phyloP scores from a whole-genome alignment of 2,113 vertebrate genomes.

The Romanogobio albipinnatus region DNA sequence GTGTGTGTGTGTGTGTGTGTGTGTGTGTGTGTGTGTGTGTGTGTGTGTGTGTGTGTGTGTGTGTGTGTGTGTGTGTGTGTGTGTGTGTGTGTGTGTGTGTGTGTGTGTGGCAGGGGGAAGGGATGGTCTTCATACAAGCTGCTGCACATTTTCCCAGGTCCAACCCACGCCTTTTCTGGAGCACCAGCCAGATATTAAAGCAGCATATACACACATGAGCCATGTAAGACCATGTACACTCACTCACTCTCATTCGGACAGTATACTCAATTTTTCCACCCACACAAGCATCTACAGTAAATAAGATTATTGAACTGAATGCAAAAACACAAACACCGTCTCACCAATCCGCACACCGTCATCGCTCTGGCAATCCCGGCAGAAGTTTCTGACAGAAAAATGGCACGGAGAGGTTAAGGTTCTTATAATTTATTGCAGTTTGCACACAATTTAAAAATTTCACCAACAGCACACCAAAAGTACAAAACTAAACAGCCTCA shows the following conservation, averaged over 20 bases:
- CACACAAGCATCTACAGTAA: slow-evolving; percentile 66
- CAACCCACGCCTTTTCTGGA: slow-evolving; percentile 67
- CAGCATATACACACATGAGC: slow-evolving; percentile 51
- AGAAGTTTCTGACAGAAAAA: slow-evolving; percentile 44
- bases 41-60: slow-evolving; percentile 54
- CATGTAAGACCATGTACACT: slow-evolving; percentile 28
- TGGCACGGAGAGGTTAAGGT: slow-evolving; percentile 73
- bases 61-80: no score
- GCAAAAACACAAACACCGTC: slow-evolving; percentile 45
- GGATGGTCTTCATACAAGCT: slow-evolving; percentile 72
- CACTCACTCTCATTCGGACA: slow-evolving; percentile 52
- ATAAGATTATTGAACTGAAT: slow-evolving; percentile 60
- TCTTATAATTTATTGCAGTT: slow-evolving; percentile 99
- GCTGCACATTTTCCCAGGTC: slow-evolving; percentile 72
- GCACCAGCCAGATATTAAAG: slow-evolving; percentile 67
- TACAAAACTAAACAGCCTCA: slow-evolving; percentile 99
- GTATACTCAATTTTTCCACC: slow-evolving; percentile 63
- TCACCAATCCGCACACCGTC: slow-evolving; percentile 48
- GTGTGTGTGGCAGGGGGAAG: slow-evolving; percentile 52
- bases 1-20: slow-evolving; percentile 55
- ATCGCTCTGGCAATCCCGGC: slow-evolving; percentile 31
- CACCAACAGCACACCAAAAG: slow-evolving; percentile 99
- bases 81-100: slow-evolving; percentile 62
- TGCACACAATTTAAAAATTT: slow-evolving; percentile 99
- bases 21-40: slow-evolving; percentile 55